phyloP scores from a whole-genome alignment of 2,888 invertebrate genomes.

The Beris morrisii region DNA sequence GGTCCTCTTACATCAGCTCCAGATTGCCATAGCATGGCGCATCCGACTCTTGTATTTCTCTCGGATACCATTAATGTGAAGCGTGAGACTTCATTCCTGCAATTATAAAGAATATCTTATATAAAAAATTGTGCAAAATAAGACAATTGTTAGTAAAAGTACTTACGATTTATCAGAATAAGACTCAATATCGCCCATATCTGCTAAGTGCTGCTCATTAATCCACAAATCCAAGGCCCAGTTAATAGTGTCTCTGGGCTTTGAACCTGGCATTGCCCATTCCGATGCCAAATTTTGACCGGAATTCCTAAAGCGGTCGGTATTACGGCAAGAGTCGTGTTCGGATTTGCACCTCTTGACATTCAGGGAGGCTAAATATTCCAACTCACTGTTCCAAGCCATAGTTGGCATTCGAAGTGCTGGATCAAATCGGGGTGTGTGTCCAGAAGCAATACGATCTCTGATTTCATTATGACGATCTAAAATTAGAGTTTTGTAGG shows the following conservation, averaged over 20 bases:
- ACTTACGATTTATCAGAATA: constrained; percentile 8
- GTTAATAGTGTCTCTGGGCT: neutral
- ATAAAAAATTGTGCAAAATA: neutral
- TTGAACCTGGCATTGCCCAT: neutral
- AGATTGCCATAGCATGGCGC: constrained; percentile 43
- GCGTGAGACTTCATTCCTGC: constrained; percentile 41
- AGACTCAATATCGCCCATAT: constrained; percentile 25
- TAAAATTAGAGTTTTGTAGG: constrained; percentile 41
- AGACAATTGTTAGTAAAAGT: neutral
- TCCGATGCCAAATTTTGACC: constrained; percentile 48
- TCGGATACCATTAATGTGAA: constrained; percentile 49
- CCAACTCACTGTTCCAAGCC: constrained; percentile 14
- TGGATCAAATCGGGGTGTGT: neutral
- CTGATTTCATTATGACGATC: constrained; percentile 33
- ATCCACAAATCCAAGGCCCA: constrained; percentile 30
- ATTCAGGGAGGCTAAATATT: constrained; percentile 20
- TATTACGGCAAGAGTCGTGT: constrained; percentile 17
- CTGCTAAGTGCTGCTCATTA: constrained; percentile 24
- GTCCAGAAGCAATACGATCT: constrained; percentile 11
- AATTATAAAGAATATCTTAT: neutral
- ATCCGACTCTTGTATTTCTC: constrained; percentile 46
- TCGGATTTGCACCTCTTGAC: constrained; percentile 6
- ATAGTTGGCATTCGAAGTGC: constrained; percentile 24
- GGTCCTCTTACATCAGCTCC: constrained; percentile 9
- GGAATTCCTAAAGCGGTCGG: constrained; percentile 13